These are phyloP conservation scores for Lordiphosa fenestrarum DNA, from an alignment of 2,888 invertebrate species.

Conservation along the genomic window DNA sequence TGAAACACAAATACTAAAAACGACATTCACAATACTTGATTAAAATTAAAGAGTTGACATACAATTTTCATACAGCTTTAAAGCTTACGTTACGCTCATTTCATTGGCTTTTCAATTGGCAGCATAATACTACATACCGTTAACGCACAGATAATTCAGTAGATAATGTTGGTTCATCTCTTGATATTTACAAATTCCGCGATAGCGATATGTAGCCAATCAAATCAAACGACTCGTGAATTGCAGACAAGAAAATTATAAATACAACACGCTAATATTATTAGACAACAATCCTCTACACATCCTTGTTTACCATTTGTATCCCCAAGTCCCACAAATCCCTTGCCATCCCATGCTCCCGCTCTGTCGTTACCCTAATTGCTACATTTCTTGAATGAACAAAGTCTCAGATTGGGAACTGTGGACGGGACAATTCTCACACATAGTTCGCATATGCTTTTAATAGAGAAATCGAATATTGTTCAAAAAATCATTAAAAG, in stretches of 20 bases:
- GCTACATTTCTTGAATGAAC: slow-evolving; percentile 61
- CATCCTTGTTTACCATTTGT: slow-evolving; percentile 48
- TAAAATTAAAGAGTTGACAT: slow-evolving; percentile 25
- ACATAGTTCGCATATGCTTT: slow-evolving; percentile 82
- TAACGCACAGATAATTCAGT: slow-evolving; percentile 59
- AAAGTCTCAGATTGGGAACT: slow-evolving; percentile 87
- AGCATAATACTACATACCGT: slow-evolving; percentile 18
- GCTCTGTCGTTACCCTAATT: slow-evolving; percentile 61
- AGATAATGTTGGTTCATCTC: slow-evolving; percentile 48
- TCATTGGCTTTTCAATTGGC: slow-evolving; percentile 30
- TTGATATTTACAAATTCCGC: slow-evolving; percentile 61
- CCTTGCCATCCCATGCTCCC: slow-evolving; percentile 38
- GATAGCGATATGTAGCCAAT: slow-evolving; percentile 78
- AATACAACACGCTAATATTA: slow-evolving; percentile 49
- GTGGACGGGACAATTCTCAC: slow-evolving; percentile 89
- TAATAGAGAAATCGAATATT: slow-evolving; percentile 30
- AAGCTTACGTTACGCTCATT: slow-evolving; percentile 26
- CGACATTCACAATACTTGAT: slow-evolving; percentile 44
- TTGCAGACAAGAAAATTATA: slow-evolving; percentile 16
- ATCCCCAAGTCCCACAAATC: slow-evolving; percentile 34
- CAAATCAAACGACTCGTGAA: slow-evolving; percentile 28
- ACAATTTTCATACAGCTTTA: slow-evolving; percentile 44
- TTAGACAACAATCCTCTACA: slow-evolving; percentile 55
- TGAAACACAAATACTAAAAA: slow-evolving; percentile 37
- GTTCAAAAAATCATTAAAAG: slow-evolving; percentile 27